Base-by-base conservation (phyloP, 2,888 invertebrate genomes). In the Ischnus inquisitorius region DNA sequence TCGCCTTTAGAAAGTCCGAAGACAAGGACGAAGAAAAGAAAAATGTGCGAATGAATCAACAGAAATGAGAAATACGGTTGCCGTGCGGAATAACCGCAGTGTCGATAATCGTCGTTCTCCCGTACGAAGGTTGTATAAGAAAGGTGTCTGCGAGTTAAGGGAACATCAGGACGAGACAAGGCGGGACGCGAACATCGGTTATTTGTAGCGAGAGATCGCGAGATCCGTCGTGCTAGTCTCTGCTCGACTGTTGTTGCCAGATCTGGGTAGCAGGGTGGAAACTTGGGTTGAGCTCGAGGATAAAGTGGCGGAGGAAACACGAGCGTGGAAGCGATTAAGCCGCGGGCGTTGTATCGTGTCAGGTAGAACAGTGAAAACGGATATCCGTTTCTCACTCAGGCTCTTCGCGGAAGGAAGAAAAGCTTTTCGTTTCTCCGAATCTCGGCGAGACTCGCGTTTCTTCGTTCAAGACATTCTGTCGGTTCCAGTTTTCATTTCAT, bases 321-420 rank as follows among this genome's bases (percentile, higher is more conserved):
- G 76, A 83, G 83, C 83, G 62, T 65, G 79, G 75, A 83, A 79
- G 60, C 83, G 75, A 79, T 83, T 83, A 79, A 83, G 79, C 82
- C 71, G 48, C 57, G 65, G 79, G 71, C 71, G 79, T 83, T 65
- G 65, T 71, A 65, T 71, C 79, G 48, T 48, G 64, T 79, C 51
- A 48, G 69, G 71, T 57, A 51, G 65, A 83, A 57, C 41, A 78
- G 54, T 64, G 65, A 83, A 76, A 80, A 19, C 67, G 76, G 79
- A 80, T 83, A 80, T 79, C 76, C 76, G 75, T 79, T 83, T 74
- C 43, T 74, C 16, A n/a, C 60, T 43, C 60, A 10, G 14, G 8
- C n/a, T 60, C 25, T 14, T 25, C 25, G 25, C 5, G 60, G 14
- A 25, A 28, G 14, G 25, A 25, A 28, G 25, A 60, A 28, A 25